These are phyloP conservation scores for Scrobipalpa costella DNA, from an alignment of 2,888 invertebrate species.

Conservation along the genomic window DNA sequence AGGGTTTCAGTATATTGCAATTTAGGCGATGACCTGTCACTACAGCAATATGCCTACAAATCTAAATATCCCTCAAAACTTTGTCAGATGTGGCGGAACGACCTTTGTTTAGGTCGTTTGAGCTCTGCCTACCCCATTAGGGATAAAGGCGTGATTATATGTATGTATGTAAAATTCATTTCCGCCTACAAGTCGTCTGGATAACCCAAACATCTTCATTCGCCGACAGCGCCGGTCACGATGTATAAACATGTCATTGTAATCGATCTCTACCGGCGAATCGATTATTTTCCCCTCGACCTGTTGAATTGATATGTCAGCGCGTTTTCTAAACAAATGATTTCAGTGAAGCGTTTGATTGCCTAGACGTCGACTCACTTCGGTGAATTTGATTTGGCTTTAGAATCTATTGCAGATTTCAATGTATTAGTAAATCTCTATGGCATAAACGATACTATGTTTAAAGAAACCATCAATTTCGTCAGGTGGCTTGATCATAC, in stretches of 20 bases:
- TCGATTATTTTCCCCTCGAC: constrained; percentile 28
- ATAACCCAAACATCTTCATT: constrained; percentile 24
- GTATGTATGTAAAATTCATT: no score
- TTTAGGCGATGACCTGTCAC: no score
- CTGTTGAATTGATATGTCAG: constrained; percentile 25
- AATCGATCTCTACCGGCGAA: constrained; percentile 24
- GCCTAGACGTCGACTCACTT: background rate
- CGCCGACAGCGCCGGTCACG: background rate
- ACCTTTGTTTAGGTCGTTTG: no score
- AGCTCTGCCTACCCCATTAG: no score
- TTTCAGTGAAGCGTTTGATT: constrained; percentile 17
- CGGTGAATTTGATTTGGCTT: constrained; percentile 11
- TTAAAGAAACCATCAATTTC: no score
- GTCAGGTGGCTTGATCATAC: no score
- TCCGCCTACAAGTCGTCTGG: constrained; percentile 8
- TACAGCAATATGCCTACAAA: no score
- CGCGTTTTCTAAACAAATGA: constrained; percentile 22
- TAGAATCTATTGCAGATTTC: background rate
- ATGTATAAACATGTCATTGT: constrained; percentile 28
- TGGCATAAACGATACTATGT: no score
- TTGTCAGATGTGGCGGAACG: no score
- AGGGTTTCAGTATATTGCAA: no score
- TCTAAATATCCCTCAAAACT: no score
- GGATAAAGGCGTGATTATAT: no score
- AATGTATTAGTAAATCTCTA: background rate